These are phyloP conservation scores for Pipistrellus pipistrellus DNA, from an alignment of 2,797 vertebrate genomes.

Conservation along the genomic window DNA sequence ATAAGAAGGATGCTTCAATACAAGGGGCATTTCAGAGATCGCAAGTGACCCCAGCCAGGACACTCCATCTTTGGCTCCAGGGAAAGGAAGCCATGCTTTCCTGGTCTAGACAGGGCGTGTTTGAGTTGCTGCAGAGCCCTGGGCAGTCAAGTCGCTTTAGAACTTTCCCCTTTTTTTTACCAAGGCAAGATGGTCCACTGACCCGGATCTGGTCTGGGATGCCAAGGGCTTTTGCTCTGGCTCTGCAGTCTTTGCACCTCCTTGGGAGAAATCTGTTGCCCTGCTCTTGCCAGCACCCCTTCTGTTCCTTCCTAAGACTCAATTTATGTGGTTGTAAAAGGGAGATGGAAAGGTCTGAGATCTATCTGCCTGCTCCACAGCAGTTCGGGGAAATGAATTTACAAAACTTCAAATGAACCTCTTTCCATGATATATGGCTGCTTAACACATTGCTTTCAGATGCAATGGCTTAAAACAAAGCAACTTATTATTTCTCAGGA, in stretches of 20 bases:
- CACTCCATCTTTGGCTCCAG: neutral
- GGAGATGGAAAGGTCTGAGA: neutral
- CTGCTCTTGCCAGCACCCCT: neutral
- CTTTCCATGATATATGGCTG: slow-evolving; percentile 34
- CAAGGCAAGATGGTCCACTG: neutral
- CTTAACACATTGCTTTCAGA: slow-evolving; percentile 33
- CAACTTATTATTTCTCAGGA: slow-evolving; percentile 30
- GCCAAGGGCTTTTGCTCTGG: neutral
- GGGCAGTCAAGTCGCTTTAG: neutral
- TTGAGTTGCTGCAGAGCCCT: neutral
- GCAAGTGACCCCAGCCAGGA: neutral
- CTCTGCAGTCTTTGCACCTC: neutral
- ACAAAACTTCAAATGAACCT: slow-evolving; percentile 18
- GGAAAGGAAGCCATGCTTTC: neutral
- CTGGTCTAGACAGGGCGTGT: neutral
- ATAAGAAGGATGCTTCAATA: neutral
- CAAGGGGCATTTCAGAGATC: neutral
- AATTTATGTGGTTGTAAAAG: slow-evolving; percentile 28
- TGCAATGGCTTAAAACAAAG: slow-evolving; percentile 22
- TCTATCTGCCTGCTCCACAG: neutral
- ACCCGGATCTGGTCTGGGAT: neutral
- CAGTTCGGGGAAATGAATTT: slow-evolving; percentile 10
- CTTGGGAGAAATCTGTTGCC: neutral
- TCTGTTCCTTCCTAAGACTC: neutral
- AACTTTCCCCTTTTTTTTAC: neutral